Percentiles rank a stretch among this genome's conserved stretches.
Conservation (phyloP, 1,140 invertebrate species). For the Calliphora vicina region DNA sequence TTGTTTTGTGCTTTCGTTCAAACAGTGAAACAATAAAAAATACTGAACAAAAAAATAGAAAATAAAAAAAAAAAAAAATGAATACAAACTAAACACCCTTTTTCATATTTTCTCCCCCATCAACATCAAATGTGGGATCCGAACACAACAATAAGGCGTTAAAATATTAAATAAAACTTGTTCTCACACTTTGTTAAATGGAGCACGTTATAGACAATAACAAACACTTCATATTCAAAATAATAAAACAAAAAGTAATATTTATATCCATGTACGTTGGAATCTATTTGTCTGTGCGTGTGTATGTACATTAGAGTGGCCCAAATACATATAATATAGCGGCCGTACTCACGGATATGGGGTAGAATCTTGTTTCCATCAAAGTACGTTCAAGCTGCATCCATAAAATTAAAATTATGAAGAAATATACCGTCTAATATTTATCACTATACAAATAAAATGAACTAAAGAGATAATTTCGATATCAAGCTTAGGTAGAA, state of each 20-base stretch:
- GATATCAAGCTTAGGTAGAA: no score
- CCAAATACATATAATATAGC: no score
- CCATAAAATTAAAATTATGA: no score
- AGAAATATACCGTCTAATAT: no score
- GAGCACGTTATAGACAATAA: slow-evolving; percentile 12
- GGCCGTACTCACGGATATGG: no score
- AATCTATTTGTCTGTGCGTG: neutral
- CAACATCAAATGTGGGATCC: neutral
- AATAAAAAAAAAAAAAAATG: no score
- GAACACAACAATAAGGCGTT: neutral
- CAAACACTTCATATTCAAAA: slow-evolving; percentile 8
- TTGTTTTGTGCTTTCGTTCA: neutral
- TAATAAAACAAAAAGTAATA: neutral
- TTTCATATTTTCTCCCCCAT: neutral
- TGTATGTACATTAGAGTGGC: neutral
- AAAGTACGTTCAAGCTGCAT: no score
- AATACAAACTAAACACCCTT: slow-evolving; percentile 7
- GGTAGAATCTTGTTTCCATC: no score
- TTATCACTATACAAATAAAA: no score
- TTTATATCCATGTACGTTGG: neutral
- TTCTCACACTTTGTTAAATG: slow-evolving; percentile 13
- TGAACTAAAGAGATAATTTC: no score
- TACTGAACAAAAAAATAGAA: neutral
- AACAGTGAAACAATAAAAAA: neutral
- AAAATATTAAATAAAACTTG: slow-evolving; percentile 17